Conservation (phyloP, 2,888 invertebrate genomes). For the Synanthedon myopaeformis region DNA sequence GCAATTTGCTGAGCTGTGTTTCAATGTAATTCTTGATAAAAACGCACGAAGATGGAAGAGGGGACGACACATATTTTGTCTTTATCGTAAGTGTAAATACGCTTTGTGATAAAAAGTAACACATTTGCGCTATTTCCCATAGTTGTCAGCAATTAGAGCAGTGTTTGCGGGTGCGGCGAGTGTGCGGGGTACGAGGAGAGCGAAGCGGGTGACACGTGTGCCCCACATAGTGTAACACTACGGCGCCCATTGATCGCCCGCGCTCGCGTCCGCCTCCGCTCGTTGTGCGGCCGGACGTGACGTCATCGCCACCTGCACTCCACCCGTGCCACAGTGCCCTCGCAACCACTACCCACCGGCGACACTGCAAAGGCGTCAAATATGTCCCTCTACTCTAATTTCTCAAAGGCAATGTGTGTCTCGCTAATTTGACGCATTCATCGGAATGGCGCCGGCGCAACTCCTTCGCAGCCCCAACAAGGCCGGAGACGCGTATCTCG, state of each 20-base stretch:
- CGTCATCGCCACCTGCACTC: slow-evolving; percentile 42
- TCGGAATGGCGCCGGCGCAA: slow-evolving; percentile 41
- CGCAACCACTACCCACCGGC: slow-evolving; percentile 14
- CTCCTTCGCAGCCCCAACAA: slow-evolving; percentile 54
- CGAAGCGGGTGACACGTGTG: slow-evolving; percentile 55
- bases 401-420: slow-evolving; percentile 5
- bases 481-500: slow-evolving; percentile 41
- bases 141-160: slow-evolving; percentile 62
- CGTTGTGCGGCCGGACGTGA: slow-evolving; percentile 31
- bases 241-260: slow-evolving; percentile 44
- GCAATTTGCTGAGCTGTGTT: slow-evolving; percentile 3
- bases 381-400: neutral
- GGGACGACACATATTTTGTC: slow-evolving; percentile 23
- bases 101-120: slow-evolving; percentile 46
- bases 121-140: slow-evolving; percentile 62
- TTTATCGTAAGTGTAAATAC: slow-evolving; percentile 48
- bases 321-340: slow-evolving; percentile 24
- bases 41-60: neutral
- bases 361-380: neutral
- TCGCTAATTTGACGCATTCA: slow-evolving; percentile 35
- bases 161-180: slow-evolving; percentile 30
- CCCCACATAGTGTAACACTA: slow-evolving; percentile 43
- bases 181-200: slow-evolving; percentile 14
- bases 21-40: neutral
- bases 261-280: slow-evolving; percentile 2